Conservation (phyloP, 2,797 vertebrate species). For the Enteromius treurensis region DNA sequence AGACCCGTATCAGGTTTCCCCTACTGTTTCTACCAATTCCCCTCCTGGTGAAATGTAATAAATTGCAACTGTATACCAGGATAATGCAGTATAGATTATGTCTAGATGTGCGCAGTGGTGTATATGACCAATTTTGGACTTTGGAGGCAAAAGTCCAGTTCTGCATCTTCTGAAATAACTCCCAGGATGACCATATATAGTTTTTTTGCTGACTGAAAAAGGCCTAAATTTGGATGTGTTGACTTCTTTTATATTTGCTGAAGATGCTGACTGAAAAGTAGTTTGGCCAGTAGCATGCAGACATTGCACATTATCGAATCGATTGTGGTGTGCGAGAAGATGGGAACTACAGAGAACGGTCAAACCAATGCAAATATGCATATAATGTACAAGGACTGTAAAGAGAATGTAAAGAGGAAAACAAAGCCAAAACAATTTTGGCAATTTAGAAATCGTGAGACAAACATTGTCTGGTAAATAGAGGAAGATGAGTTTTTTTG, state of each 20-base stretch:
- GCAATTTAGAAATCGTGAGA: not conserved
- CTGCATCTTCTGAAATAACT: not conserved
- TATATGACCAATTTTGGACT: not conserved
- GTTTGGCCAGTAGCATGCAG: not conserved
- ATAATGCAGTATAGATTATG: slow-evolving; percentile 33
- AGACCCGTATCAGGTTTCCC: slow-evolving; percentile 54
- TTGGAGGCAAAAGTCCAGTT: not conserved
- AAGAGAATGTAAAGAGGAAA: not conserved
- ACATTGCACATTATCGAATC: not conserved
- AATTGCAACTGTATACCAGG: slow-evolving; percentile 54
- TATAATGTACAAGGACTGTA: not conserved
- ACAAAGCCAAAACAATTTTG: not conserved
- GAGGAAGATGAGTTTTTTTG: not conserved
- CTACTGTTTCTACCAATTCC: slow-evolving; percentile 17
- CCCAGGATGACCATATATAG: not conserved
- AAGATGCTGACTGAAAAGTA: not conserved
- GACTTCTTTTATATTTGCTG: not conserved
- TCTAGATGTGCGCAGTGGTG: slow-evolving; percentile 8
- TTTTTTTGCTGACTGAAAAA: not conserved
- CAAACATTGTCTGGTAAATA: not conserved
- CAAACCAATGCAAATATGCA: not conserved
- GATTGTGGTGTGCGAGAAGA: not conserved
- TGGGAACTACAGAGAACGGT: not conserved
- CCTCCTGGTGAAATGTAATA: slow-evolving; percentile 45
- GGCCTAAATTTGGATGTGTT: not conserved